Evolutionary conservation across 2,113 vertebrate species (phyloP), one percentile per base, ranked within the genome.

Genomic region (Equus quagga): DNA sequence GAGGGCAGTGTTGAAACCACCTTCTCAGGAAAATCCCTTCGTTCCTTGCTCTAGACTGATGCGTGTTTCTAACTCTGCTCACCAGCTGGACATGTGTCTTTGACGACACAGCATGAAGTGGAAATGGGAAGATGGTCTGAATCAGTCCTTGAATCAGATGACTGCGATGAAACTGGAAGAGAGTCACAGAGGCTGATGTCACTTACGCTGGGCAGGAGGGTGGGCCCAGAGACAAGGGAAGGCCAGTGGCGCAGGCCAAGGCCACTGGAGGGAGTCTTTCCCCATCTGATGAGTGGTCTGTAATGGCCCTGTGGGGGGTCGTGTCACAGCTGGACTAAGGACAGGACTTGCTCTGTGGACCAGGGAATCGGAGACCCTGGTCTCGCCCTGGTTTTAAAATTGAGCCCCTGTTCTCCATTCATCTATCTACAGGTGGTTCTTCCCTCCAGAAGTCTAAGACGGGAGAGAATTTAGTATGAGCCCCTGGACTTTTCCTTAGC

Each of bases 111-210:
- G 2, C 49, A 2, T 15, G 88, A 96, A 97, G 94, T n/a, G 83
- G 98, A 98, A 98, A 97, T 89, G 89, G 92, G 95, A 98, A 91
- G 96, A 98, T 92, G 97, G 93, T 95, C 97, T 97, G 97, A 98
- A 93, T 98, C 91, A 94, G 95, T 95, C 78, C 89, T 95, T 69
- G 89, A 98, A 93, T 98, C 97, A 96, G 94, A 97, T 92, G 95
- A 97, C 60, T 67, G 31, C 85, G 98, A 89, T 93, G 93, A 87
- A 97, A 88, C 92, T 95, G 70, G 93, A 91, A 97, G 93, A 33
- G 67, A 80, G 58, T 31, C 15, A 93, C 97, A 81, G 4, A n/a
- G 79, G 73, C 54, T 56, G 76, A 54, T 5, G 62, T 91, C 81
- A 69, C 41, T 87, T 21, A 0, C 0, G 5, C 26, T 1, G 44